Percentiles rank a stretch among this genome's conserved stretches.
These are phyloP conservation scores for Dicentrarchus labrax DNA, from an alignment of 2,113 vertebrate genomes.

Conservation along the genomic window DNA sequence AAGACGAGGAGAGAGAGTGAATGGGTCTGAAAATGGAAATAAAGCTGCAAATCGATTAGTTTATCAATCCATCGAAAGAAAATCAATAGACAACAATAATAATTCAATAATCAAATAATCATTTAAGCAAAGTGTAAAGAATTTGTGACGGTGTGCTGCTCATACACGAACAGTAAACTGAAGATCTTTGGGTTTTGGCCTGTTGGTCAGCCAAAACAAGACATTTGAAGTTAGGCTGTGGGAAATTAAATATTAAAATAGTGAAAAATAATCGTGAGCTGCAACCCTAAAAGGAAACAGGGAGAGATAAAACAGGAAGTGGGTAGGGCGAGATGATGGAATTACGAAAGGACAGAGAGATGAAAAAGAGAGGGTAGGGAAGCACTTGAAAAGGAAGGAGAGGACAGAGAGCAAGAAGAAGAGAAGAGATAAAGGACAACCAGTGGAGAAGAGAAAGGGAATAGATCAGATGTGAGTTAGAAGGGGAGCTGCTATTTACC, in stretches of 20 bases:
- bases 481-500: constrained; percentile 74
- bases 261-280: not conserved
- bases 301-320: not conserved
- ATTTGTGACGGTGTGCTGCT: not conserved
- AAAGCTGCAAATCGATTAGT: not conserved
- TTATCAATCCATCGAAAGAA: not conserved
- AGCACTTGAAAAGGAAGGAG: not conserved
- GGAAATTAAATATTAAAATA: not conserved
- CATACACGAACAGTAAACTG: not conserved
- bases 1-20: not conserved
- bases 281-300: not conserved
- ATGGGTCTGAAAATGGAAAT: not conserved
- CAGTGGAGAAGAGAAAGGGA: constrained; percentile 4
- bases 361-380: not conserved
- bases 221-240: not conserved
- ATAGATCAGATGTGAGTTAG: constrained; percentile 60
- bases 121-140: not conserved
- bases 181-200: not conserved
- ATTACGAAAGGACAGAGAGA: not conserved
- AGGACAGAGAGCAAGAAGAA: not conserved
- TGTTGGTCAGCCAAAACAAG: not conserved
- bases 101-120: not conserved
- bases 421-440: constrained; percentile 11
- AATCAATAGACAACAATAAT: too few relatives aligned
- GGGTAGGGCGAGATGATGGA: not conserved